Conservation (phyloP, 2,113 vertebrate species). For the Calyptomena viridis region DNA sequence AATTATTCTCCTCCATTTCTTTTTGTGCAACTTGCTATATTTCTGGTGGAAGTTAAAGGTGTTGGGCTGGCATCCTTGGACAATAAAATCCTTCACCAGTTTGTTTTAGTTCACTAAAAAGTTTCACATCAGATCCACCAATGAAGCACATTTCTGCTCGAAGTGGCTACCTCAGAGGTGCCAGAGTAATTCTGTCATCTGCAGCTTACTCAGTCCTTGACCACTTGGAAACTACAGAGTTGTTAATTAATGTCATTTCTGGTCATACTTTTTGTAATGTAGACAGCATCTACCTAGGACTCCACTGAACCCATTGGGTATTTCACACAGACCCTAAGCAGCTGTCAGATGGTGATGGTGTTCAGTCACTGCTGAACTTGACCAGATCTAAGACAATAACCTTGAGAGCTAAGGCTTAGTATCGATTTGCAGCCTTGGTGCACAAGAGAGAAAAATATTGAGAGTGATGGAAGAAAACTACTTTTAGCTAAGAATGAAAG, state of each 20-base stretch:
- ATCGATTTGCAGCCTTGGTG: not conserved
- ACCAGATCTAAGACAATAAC: not conserved
- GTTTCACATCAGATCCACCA: not conserved
- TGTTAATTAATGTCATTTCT: not conserved
- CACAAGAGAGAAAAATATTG: not conserved
- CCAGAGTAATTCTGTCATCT: not conserved
- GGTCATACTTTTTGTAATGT: rapidly evolving
- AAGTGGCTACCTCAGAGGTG: not conserved
- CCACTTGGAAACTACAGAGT: not conserved
- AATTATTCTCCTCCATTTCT: not conserved
- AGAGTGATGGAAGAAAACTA: not conserved
- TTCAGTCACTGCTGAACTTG: not conserved
- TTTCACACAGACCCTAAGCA: not conserved
- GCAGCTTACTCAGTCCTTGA: not conserved
- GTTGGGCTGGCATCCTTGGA: not conserved
- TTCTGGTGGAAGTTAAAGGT: not conserved
- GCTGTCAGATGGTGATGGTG: not conserved
- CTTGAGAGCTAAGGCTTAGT: not conserved
- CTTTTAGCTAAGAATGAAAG: not conserved
- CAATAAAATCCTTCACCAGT: not conserved
- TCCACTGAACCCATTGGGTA: not conserved
- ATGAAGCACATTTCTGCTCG: not conserved
- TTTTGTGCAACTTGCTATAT: rapidly evolving
- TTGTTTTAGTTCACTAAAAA: not conserved
- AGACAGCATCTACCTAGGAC: not conserved